Base-by-base conservation (phyloP, 2,797 vertebrate species). In the Anguilla anguilla region DNA sequence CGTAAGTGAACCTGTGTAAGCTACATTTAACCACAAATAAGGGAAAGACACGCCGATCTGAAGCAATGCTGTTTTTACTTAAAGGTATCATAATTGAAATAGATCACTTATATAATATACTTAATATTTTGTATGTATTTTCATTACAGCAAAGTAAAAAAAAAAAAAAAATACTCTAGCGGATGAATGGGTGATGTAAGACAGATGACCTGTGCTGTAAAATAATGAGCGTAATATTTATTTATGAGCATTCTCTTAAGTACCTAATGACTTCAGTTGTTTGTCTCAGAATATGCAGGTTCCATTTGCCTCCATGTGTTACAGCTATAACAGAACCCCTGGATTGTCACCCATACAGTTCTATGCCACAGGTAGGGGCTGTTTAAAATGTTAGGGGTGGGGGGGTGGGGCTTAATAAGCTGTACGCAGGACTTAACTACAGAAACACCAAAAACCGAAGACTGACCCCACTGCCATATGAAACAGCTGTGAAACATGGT, bases 201-300 rank as follows among this genome's bases (percentile, higher is more conserved):
- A 93, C 93, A 95, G 93, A 95, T 93, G 94, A 95, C 95, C 94
- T 95, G 94, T 95, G 94, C 93, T 94, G 93, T 95, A 92, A 88
- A 93, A 93, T 94, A 93, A 93, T 93, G 89, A 95, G 90, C 94
- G 94, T 94, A 94, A 93, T 94, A 92, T 94, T 92, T 93, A 94
- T 95, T 94, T 94, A 92, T 92, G 92, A 94, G 92, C 92, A 93
- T 85, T 85, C 82, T 79, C 87, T 85, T 92, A 93, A 95, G 92
- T 94, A 90, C 94, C 94, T 93, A 95, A 95, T 96, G 94, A 95
- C 95, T 90, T 88, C 91, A 94, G 92, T 88, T 93, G 91, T 92
- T 95, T 91, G 94, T 93, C 93, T 93, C 87, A 93, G 93, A 96
- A 93, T 95, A 59, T 85, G 53, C 83, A 88, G 87, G 84, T 82